A percentile compares a stretch with the other conserved stretches of the same genome.
Evolutionary conservation across 2,888 invertebrate species (phyloP).

Genomic region (Salticus scenicus): DNA sequence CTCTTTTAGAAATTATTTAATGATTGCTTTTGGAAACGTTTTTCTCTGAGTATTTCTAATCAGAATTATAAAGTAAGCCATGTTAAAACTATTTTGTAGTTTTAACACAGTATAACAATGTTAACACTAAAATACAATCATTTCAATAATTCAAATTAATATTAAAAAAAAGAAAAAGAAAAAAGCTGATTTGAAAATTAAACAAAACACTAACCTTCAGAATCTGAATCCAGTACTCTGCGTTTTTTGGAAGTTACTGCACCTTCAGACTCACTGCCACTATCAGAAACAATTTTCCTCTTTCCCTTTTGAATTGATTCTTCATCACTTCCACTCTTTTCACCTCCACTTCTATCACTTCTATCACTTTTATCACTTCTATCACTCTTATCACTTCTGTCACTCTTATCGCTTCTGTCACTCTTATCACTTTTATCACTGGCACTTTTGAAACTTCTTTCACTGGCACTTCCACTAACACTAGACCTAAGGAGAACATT

Average conservation of each 20-base stretch:
- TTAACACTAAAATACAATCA: too few species aligned
- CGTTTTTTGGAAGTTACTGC: constrained; percentile 25
- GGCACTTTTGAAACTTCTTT: not conserved
- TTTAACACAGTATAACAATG: too few species aligned
- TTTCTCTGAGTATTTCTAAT: too few species aligned
- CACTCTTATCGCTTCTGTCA: constrained; percentile 26
- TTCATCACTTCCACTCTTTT: constrained; percentile 30
- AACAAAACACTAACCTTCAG: constrained; percentile 45
- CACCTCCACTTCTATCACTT: not conserved
- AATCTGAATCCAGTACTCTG: constrained; percentile 47
- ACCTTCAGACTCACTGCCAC: constrained; percentile 51
- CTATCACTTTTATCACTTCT: not conserved
- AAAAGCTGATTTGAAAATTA: too few species aligned
- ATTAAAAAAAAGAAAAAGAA: too few species aligned
- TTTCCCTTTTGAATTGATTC: constrained; percentile 19
- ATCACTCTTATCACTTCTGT: constrained; percentile 45
- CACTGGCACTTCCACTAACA: not conserved
- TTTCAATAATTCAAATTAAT: too few species aligned
- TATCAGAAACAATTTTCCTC: constrained; percentile 50
- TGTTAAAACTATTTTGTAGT: too few species aligned
- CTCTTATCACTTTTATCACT: not conserved
- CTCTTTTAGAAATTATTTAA: too few species aligned
- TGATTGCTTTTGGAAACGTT: too few species aligned
- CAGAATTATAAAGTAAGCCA: too few species aligned
- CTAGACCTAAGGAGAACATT: too few species aligned